Evolutionary conservation across 2,797 vertebrate genomes (phyloP), one percentile per base, ranked within the genome.

Genomic region (Passerculus sandwichensis): DNA sequence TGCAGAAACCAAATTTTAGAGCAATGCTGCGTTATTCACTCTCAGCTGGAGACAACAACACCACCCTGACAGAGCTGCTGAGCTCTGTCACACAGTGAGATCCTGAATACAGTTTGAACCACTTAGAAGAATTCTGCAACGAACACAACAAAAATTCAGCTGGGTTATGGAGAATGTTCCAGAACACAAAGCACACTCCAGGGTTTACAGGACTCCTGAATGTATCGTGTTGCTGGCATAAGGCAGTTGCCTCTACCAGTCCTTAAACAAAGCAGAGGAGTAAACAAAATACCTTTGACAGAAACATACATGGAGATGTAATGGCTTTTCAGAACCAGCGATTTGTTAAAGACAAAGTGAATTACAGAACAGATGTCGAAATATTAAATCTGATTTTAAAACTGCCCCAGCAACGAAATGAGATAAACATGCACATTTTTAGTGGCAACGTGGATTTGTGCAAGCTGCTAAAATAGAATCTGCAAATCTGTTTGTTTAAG

Each of bases 391-490:
- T 60, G 86, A 95, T 89, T 96, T 97, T 93, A 79, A 93, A 97
- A 96, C 92, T 96, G 93, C 92, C 83, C 89, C 78, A 93, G 94
- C 89, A 96, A 97, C 54, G 48, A 38, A 83, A 91, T 13, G 91
- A 97, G 86, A 91, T 91, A 96, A 95, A 96, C 61, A 80, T 80
- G 94, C 93, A 89, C 71, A 48, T 54, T 91, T 94, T 95, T 84
- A 96, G 96, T 96, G 95, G 95, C 96, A 92, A 96, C 54, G 76
- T 25, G 94, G 94, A 94, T 91, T 93, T 96, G 94, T 80, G 92
- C 94, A 97, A 97, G 96, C 92, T 96, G 95, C 96, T 98, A 95
- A 96, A 96, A 97, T 85, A 92, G 89, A 91, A 95, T 85, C 91
- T 95, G 94, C 94, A 64, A 94, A 64, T 87, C 86, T 95, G 75